Percentiles rank a stretch among this genome's conserved stretches.
These are phyloP conservation scores for Epinephelus coioides DNA, from an alignment of 2,797 vertebrate species.

Conservation along the genomic window DNA sequence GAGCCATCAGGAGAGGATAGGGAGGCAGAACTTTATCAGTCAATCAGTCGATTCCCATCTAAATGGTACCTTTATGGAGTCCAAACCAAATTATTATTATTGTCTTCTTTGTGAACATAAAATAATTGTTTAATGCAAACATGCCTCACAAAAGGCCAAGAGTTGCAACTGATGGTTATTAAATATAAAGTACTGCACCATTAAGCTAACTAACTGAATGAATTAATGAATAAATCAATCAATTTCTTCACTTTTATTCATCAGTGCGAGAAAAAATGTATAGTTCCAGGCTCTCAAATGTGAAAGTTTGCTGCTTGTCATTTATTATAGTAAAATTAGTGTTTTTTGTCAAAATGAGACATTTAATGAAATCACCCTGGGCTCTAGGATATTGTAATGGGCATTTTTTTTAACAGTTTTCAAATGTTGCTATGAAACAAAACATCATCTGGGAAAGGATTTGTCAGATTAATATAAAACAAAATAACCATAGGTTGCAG, in stretches of 20 bases:
- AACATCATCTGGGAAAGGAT: background rate
- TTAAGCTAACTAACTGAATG: too few species aligned
- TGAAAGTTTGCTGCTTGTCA: background rate
- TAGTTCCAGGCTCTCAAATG: background rate
- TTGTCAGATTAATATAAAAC: background rate
- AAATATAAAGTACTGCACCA: background rate
- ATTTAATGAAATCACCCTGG: background rate
- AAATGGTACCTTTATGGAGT: conserved; percentile 10
- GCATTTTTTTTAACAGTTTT: background rate
- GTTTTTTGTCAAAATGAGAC: background rate
- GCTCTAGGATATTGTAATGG: background rate
- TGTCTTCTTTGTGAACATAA: background rate
- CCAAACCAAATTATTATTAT: conserved; percentile 21
- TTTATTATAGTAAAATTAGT: background rate
- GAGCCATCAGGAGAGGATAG: conserved; percentile 56
- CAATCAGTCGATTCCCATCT: conserved; percentile 10
- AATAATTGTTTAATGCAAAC: conserved; percentile 4
- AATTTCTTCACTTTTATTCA: too few species aligned
- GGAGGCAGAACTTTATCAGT: conserved; percentile 45
- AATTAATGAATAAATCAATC: too few species aligned
- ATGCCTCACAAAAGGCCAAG: background rate
- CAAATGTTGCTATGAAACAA: background rate
- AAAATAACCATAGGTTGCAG: background rate
- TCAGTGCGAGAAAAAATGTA: background rate
- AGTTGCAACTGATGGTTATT: background rate